These are phyloP conservation scores for Drosophila burlai DNA, from an alignment of 1,140 invertebrate species.

Conservation along the genomic window DNA sequence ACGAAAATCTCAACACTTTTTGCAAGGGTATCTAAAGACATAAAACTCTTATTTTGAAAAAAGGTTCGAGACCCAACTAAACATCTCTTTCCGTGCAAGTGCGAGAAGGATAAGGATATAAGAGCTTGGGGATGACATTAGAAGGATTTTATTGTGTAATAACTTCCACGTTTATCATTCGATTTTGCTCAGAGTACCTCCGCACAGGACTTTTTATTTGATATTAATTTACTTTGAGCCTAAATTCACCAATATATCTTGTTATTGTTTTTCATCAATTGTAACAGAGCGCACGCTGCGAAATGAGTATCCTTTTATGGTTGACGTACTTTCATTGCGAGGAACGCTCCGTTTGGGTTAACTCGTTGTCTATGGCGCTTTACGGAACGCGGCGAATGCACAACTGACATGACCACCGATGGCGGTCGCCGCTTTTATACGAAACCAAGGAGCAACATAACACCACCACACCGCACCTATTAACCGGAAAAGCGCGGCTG, in stretches of 20 bases:
- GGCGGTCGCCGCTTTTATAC: conserved; percentile 63
- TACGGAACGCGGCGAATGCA: conserved; percentile 52
- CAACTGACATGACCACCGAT: conserved; percentile 69
- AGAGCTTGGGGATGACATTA: not conserved
- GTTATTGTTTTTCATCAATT: not conserved
- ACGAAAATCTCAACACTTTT: not conserved
- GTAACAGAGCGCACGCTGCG: conserved; percentile 10
- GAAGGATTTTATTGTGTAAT: not conserved
- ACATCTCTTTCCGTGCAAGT: not conserved
- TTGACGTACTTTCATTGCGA: conserved; percentile 71
- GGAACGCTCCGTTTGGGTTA: conserved; percentile 40
- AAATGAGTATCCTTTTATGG: conserved; percentile 19
- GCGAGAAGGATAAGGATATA: not conserved
- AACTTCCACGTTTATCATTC: not conserved
- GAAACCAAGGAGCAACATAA: conserved; percentile 1
- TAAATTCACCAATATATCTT: not conserved
- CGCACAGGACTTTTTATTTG: not conserved
- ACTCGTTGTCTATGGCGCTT: conserved; percentile 31
- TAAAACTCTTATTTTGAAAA: not conserved
- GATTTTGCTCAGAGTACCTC: not conserved
- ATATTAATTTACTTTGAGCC: not conserved
- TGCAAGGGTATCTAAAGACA: not conserved
- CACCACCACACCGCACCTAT: conserved; percentile 15
- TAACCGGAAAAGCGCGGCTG: conserved; percentile 52
- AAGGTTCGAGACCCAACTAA: not conserved